A percentile compares a stretch with the other conserved stretches of the same genome.
These are phyloP conservation scores for Cephalopterus ornatus DNA, from an alignment of 2,113 vertebrate genomes.

Conservation along the genomic window DNA sequence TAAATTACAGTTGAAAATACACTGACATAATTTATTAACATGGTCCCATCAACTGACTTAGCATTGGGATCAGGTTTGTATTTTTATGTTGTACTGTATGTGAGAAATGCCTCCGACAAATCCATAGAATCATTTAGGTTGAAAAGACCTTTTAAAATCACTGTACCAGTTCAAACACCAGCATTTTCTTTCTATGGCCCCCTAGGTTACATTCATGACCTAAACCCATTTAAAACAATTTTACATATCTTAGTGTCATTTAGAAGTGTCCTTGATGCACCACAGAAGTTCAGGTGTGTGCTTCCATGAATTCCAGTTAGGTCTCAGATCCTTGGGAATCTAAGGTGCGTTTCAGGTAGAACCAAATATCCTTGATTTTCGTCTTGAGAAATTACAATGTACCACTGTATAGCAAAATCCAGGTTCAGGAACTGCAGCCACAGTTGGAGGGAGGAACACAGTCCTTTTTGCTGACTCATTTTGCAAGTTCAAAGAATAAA, in stretches of 20 bases:
- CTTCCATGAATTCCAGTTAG: background rate
- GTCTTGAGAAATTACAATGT: background rate
- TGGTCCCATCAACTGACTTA: background rate
- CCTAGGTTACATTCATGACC: conserved; percentile 4
- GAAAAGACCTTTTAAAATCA: background rate
- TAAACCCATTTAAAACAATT: conserved; percentile 5
- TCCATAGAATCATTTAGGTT: background rate
- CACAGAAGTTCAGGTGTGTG: background rate
- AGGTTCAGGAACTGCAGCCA: background rate
- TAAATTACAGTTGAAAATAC: conserved; percentile 38
- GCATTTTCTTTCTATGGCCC: background rate
- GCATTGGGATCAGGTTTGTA: background rate
- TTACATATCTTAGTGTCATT: background rate
- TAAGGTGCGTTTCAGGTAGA: background rate
- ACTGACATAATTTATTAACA: conserved; percentile 17
- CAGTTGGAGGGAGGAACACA: background rate
- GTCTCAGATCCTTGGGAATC: background rate
- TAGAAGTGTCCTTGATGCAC: background rate
- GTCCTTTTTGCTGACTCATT: background rate
- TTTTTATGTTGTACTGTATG: background rate
- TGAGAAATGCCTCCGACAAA: conserved; percentile 1
- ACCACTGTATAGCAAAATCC: background rate
- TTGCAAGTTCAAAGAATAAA: background rate
- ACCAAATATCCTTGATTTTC: background rate
- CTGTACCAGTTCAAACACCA: background rate